Conservation (phyloP, 2,113 vertebrate genomes). For the Malurus cyaneus region DNA sequence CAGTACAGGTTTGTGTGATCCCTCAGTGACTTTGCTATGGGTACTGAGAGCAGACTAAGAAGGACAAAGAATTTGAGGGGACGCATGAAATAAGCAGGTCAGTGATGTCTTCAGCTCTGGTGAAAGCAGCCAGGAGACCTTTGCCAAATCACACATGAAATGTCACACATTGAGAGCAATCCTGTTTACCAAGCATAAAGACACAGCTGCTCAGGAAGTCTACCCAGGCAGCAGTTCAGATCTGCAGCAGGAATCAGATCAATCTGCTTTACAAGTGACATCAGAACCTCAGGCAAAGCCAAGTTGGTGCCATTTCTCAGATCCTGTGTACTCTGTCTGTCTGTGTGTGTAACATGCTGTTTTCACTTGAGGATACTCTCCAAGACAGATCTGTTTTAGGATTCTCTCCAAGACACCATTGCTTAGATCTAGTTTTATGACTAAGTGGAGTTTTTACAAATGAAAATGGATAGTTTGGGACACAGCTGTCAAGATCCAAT, state of each 20-base stretch:
- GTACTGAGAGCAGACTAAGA: not conserved
- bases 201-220: not conserved
- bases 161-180: not conserved
- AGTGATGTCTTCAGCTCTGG: not conserved
- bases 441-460: not conserved
- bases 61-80: not conserved
- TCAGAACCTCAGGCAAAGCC: not conserved
- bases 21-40: not conserved
- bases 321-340: not conserved
- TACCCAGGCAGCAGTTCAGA: not conserved
- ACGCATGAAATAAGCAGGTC: not conserved
- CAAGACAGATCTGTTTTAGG: not conserved
- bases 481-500: not conserved
- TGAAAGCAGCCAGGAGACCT: not conserved
- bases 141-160: not conserved
- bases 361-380: not conserved
- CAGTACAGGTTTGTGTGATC: not conserved
- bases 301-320: not conserved
- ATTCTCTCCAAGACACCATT: not conserved
- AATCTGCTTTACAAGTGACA: not conserved
- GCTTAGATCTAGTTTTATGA: not conserved
- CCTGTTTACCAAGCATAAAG: not conserved
- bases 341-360: fast-evolving
- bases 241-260: not conserved
- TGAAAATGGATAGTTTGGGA: not conserved